Percentiles rank a stretch among this genome's conserved stretches.
These are phyloP conservation scores for Armadillidium nasatum DNA, from an alignment of 1,140 invertebrate species.

Conservation along the genomic window DNA sequence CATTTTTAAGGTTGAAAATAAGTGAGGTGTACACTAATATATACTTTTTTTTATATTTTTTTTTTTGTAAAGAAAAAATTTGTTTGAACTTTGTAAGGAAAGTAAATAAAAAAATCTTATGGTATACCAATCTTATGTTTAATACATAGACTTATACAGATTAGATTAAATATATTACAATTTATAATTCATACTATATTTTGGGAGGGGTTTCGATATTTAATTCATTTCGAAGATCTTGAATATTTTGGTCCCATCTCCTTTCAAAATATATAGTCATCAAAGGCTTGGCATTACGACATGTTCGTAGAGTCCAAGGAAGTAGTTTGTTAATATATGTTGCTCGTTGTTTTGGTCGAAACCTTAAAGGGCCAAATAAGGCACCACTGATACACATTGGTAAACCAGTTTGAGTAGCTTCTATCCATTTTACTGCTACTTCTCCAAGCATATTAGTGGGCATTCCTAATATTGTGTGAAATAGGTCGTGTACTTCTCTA, in stretches of 20 bases:
- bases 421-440: slow-evolving; percentile 95
- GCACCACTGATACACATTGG: slow-evolving; percentile 86
- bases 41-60: no score
- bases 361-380: slow-evolving; percentile 74
- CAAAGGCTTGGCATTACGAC: slow-evolving; percentile 67
- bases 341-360: slow-evolving; percentile 75
- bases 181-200: no score
- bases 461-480: slow-evolving; percentile 85
- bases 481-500: slow-evolving; percentile 90
- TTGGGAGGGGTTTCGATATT: slow-evolving; percentile 34
- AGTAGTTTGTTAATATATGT: slow-evolving; percentile 73
- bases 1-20: no score
- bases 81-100: no score
- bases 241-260: slow-evolving; percentile 81
- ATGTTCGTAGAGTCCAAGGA: slow-evolving; percentile 82
- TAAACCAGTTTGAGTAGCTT: slow-evolving; percentile 81
- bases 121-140: no score
- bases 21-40: no score
- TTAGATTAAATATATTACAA: no score
- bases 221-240: slow-evolving; percentile 62
- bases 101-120: no score
- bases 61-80: no score
- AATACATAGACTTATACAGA: no score
- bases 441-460: slow-evolving; percentile 90
- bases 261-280: slow-evolving; percentile 87